Evolutionary conservation across 2,797 vertebrate species (phyloP), one percentile per base, ranked within the genome.

Genomic region (Perdix hodgsoniae): DNA sequence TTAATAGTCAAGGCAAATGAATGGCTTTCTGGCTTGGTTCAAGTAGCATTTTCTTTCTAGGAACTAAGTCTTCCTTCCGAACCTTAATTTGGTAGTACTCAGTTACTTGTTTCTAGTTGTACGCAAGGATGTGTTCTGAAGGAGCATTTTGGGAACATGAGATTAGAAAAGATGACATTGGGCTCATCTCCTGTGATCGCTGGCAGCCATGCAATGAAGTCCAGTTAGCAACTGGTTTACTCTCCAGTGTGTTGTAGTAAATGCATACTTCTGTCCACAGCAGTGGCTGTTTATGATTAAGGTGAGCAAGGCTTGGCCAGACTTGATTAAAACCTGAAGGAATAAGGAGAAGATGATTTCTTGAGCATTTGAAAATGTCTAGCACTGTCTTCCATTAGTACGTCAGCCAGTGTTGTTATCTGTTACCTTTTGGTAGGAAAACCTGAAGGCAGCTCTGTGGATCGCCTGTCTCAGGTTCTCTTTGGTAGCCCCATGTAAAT

Each of bases 341-440:
- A 83, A 42, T 6, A 35, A 59, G 40, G 31, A 86, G 59, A 71
- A 45, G 64, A 65, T 71, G 27, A n/a, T 74, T 66, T 35, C 39
- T 87, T 88, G 45, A 67, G 29, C 33, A 14, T 86, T 59, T 88
- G 44, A 47, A 83, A 87, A 83, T 92, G 63, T 87, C 9, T 93
- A 26, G 64, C 27, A 7, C 69, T 65, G 8, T 80, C 33, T 94
- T 91, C 64, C 80, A 35, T 80, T 80, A 72, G 78, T 89, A 11
- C 7, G 5, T 70, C 69, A 90, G 63, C 81, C 80, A 83, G 64
- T 22, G 0, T 39, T 94, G 59, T 92, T 94, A 33, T 84, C n/a
- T 91, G 47, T 93, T 83, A 90, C 94, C 91, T 94, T 95, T 94
- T 82, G 71, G 69, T 88, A 90, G 88, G 90, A 96, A 94, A 78